These are phyloP conservation scores for Callipepla californica DNA, from an alignment of 2,113 vertebrate species.

Conservation along the genomic window DNA sequence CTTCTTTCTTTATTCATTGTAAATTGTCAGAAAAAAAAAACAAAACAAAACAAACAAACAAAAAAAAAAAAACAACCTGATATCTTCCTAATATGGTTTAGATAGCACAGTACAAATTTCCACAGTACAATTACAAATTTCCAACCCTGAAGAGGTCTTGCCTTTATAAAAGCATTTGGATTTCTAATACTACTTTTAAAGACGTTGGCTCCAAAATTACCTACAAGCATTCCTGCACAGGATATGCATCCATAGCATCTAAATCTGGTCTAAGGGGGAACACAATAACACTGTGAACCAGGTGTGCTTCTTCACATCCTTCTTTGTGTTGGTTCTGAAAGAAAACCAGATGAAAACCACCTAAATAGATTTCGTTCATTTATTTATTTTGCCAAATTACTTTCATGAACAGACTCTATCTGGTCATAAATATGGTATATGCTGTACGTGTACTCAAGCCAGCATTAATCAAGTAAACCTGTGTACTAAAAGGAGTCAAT, in stretches of 20 bases:
- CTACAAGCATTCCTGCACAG: neutral
- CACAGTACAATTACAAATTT: neutral
- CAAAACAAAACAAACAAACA: too few relatives aligned
- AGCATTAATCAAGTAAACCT: neutral
- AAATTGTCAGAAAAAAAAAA: neutral
- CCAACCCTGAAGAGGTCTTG: neutral
- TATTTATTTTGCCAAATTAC: neutral
- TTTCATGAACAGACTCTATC: neutral
- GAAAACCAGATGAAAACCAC: neutral
- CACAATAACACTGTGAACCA: neutral
- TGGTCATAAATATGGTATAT: neutral
- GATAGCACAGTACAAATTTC: neutral
- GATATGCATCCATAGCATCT: neutral
- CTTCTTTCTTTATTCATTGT: neutral
- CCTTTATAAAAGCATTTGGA: neutral
- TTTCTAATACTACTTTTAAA: neutral
- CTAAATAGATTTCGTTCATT: fast-evolving
- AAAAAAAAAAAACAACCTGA: neutral
- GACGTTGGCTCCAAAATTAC: neutral
- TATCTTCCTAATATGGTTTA: neutral
- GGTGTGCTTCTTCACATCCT: neutral
- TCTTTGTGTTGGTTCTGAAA: neutral
- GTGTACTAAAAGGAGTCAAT: neutral
- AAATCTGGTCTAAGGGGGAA: neutral
- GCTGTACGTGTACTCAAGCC: neutral